Evolutionary conservation across 2,888 invertebrate genomes (phyloP).

Genomic region (Ernsta delagoae): DNA sequence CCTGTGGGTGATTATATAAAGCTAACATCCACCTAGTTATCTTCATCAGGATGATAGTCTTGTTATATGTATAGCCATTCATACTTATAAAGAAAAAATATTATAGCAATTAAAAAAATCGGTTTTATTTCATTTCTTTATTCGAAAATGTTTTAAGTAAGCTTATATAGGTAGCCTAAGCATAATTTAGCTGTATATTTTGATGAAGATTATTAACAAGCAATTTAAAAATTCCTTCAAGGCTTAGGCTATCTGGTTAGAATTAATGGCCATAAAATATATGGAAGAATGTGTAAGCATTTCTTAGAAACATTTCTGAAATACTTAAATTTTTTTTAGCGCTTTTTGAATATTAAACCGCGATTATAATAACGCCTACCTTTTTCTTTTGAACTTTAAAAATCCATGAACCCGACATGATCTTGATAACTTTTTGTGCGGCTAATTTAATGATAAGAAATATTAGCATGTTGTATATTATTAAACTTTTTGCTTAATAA

Average conservation of each 20-base stretch:
- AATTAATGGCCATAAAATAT: conserved; percentile 26
- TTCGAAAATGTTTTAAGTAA: not conserved
- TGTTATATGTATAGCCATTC: no score
- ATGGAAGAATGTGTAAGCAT: conserved; percentile 3
- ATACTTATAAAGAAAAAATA: no score
- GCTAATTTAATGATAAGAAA: conserved; percentile 22
- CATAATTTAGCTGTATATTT: not conserved
- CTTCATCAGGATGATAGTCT: no score
- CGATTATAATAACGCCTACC: not conserved
- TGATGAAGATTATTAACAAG: not conserved
- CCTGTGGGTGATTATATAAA: no score
- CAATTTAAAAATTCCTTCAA: not conserved
- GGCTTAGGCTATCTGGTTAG: conserved; percentile 4
- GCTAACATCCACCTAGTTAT: no score
- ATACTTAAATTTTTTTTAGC: conserved; percentile 4
- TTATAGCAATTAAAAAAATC: no score
- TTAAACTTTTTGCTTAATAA: conserved; percentile 18
- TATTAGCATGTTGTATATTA: conserved; percentile 14
- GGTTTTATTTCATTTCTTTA: no score
- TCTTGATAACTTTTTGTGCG: conserved; percentile 33
- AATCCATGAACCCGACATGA: conserved; percentile 13
- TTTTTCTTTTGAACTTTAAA: conserved; percentile 24
- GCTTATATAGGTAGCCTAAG: not conserved
- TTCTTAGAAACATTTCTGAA: conserved; percentile 26
- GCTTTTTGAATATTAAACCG: conserved; percentile 8